phyloP scores from a whole-genome alignment of 2,113 vertebrate species.

The Coturnix japonica region DNA sequence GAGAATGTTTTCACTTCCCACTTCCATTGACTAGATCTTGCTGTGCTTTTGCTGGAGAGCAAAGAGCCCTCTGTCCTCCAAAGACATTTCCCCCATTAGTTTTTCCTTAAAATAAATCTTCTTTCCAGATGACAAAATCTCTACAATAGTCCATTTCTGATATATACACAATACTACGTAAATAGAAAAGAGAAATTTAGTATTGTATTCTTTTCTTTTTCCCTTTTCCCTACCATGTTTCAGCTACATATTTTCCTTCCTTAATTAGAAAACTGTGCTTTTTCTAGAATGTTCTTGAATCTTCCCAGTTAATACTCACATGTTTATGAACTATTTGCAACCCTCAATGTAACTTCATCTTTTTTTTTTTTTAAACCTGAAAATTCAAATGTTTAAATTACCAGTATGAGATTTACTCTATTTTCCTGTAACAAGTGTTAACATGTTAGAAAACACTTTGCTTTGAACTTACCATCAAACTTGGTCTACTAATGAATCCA shows the following conservation, averaged over 20 bases:
- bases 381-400: not conserved
- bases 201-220: not conserved
- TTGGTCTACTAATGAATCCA: not conserved
- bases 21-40: not conserved
- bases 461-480: not conserved
- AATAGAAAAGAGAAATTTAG: not conserved
- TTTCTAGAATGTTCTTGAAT: not conserved
- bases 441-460: not conserved
- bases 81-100: not conserved
- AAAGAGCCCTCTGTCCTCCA: not conserved
- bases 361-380: not conserved
- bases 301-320: not conserved
- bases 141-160: not conserved
- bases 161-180: not conserved
- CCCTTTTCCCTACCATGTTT: not conserved
- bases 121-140: not conserved
- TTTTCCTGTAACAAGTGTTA: rapidly evolving
- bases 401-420: not conserved
- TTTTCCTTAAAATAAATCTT: not conserved
- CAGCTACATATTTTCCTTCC: not conserved
- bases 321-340: not conserved
- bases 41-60: not conserved
- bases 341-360: not conserved
- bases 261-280: not conserved
- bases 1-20: not conserved